Evolutionary conservation across 2,888 invertebrate species (phyloP).

Genomic region (Cepaea hortensis): DNA sequence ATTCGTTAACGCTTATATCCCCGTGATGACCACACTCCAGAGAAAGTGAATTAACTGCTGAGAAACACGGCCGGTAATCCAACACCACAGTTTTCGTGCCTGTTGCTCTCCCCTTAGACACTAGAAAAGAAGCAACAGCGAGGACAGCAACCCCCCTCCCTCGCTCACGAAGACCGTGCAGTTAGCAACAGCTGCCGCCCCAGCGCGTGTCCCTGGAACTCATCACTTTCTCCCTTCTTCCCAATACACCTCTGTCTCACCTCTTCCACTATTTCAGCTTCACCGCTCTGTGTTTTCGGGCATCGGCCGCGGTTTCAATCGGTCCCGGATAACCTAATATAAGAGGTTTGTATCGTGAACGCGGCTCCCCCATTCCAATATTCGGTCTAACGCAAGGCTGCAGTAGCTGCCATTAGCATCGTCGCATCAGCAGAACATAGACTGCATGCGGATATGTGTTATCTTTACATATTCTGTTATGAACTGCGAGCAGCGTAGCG

Average conservation of each 20-base stretch:
- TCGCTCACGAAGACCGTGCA: constrained; percentile 5
- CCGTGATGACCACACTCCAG: not conserved
- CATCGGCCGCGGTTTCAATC: not conserved
- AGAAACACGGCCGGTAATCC: constrained; percentile 28
- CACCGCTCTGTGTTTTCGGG: not conserved
- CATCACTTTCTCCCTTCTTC: not conserved
- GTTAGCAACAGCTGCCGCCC: constrained; percentile 31
- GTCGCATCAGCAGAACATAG: no score
- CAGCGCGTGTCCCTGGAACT: constrained; percentile 14
- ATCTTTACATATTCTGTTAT: no score
- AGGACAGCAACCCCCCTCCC: not conserved
- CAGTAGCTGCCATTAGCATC: no score
- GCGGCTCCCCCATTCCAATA: no score
- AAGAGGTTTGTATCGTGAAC: not conserved
- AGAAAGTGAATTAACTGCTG: not conserved
- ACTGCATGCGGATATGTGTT: no score
- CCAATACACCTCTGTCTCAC: not conserved
- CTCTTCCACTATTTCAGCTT: not conserved
- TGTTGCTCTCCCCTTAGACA: constrained; percentile 31
- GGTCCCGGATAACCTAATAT: constrained; percentile 5
- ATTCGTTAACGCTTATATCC: no score
- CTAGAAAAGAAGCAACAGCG: not conserved
- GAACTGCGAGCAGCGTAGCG: no score
- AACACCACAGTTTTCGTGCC: constrained; percentile 34
- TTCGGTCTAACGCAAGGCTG: no score